A percentile compares a stretch with the other conserved stretches of the same genome.
Evolutionary conservation across 2,113 vertebrate species (phyloP).

Genomic region (Corythoichthys intestinalis): DNA sequence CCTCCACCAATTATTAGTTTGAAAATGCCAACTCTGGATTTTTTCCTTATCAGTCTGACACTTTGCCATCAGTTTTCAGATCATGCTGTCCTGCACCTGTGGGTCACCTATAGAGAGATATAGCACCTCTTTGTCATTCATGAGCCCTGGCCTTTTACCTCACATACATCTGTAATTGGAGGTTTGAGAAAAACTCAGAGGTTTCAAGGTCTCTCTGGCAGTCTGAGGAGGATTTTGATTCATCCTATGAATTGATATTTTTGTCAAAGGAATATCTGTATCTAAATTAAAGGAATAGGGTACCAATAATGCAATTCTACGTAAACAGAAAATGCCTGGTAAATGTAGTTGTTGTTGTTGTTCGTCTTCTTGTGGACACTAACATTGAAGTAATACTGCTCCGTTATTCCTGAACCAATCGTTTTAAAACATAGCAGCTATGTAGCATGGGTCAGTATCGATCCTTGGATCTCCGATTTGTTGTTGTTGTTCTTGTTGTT

Average conservation of each 20-base stretch:
- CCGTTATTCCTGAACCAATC: too few species aligned
- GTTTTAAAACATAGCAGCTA: too few species aligned
- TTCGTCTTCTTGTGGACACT: too few species aligned
- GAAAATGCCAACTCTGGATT: too few species aligned
- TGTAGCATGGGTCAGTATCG: too few species aligned
- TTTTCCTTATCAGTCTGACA: not conserved
- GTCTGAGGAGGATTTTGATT: not conserved
- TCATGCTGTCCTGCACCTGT: not conserved
- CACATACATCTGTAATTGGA: not conserved
- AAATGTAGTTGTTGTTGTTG: too few species aligned
- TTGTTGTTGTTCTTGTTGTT: too few species aligned
- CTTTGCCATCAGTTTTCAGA: conserved; percentile 7
- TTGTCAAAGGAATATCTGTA: not conserved
- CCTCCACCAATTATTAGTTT: not conserved
- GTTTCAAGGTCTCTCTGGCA: not conserved
- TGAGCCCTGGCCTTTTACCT: conserved; percentile 29
- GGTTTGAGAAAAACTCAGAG: not conserved
- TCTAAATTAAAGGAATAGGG: not conserved
- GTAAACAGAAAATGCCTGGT: too few species aligned
- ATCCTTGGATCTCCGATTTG: too few species aligned
- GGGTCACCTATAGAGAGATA: not conserved
- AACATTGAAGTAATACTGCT: too few species aligned
- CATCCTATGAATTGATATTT: not conserved
- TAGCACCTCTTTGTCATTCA: not conserved
- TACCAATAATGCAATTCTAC: too few species aligned